Conservation (phyloP, 2,888 invertebrate species). For the Uloborus plumipes region DNA sequence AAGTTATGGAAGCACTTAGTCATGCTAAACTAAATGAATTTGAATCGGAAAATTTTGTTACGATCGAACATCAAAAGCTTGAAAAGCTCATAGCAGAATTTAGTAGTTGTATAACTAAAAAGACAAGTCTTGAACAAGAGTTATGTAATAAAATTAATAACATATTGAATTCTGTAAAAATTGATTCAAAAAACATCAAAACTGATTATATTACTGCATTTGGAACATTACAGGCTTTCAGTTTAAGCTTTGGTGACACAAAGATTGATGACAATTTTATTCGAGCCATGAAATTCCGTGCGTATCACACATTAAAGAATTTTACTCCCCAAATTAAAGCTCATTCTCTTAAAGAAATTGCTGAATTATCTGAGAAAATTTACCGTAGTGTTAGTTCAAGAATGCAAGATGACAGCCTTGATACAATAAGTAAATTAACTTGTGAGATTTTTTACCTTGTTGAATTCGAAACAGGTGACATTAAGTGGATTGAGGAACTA, state of each 20-base stretch:
- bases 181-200: conserved; percentile 3
- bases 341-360: conserved; percentile 7
- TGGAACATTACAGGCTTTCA: not conserved
- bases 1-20: not conserved
- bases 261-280: conserved; percentile 4
- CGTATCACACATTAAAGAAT: not conserved
- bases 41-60: not conserved
- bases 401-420: not conserved
- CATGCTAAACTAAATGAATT: not conserved
- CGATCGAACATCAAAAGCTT: not conserved
- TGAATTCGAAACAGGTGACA: conserved; percentile 6
- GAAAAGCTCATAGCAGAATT: conserved; percentile 7
- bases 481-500: conserved; percentile 13
- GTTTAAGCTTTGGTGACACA: not conserved
- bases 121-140: not conserved
- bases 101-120: not conserved
- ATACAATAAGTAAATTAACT: conserved; percentile 5
- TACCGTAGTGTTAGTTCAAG: not conserved
- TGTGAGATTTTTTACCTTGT: conserved; percentile 5
- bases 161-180: not conserved
- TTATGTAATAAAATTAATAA: conserved; percentile 7
- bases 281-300: not conserved
- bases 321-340: not conserved
- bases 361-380: conserved; percentile 6
- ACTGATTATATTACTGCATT: not conserved